Conservation (phyloP, 2,113 vertebrate species). For the Puntigrus tetrazona region DNA sequence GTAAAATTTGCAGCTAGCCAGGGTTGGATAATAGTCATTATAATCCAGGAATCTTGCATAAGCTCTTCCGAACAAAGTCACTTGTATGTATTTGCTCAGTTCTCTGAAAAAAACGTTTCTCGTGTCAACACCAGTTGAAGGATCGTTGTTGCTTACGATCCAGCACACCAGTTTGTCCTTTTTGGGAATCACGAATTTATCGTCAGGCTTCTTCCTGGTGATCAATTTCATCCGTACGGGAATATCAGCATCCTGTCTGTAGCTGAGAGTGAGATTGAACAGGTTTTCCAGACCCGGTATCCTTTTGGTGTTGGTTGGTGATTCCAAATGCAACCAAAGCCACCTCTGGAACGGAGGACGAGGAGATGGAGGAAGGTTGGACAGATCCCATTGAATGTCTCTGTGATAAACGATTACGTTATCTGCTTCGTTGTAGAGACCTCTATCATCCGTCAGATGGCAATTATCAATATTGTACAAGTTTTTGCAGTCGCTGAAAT, state of each 20-base stretch:
- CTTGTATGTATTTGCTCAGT: too few relatives aligned
- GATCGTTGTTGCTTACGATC: conserved; percentile 81
- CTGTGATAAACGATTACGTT: conserved; percentile 82
- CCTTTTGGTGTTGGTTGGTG: conserved; percentile 78
- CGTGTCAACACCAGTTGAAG: conserved; percentile 72
- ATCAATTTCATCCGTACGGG: conserved; percentile 79
- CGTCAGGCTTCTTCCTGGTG: conserved; percentile 71
- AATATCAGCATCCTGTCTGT: conserved; percentile 85
- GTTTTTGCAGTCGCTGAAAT: conserved; percentile 77
- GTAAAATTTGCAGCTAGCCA: conserved; percentile 87
- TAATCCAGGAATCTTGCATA: conserved; percentile 76
- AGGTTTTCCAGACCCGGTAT: conserved; percentile 82
- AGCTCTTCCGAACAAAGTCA: conserved; percentile 78
- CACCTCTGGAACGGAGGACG: conserved; percentile 83
- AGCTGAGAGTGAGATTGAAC: conserved; percentile 87
- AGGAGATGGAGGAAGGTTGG: conserved; percentile 81
- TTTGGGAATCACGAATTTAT: conserved; percentile 79
- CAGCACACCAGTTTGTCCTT: conserved; percentile 85
- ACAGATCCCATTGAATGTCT: conserved; percentile 80
- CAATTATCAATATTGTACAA: conserved; percentile 81
- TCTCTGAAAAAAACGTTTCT: conserved; percentile 73
- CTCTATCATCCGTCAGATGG: conserved; percentile 80
- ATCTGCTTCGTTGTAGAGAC: too few relatives aligned
- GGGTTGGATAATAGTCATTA: conserved; percentile 80
- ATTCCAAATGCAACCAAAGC: conserved; percentile 89